Base-by-base conservation (phyloP, 92 coral and sea anemone genomes). In the Diadumene lineata region DNA sequence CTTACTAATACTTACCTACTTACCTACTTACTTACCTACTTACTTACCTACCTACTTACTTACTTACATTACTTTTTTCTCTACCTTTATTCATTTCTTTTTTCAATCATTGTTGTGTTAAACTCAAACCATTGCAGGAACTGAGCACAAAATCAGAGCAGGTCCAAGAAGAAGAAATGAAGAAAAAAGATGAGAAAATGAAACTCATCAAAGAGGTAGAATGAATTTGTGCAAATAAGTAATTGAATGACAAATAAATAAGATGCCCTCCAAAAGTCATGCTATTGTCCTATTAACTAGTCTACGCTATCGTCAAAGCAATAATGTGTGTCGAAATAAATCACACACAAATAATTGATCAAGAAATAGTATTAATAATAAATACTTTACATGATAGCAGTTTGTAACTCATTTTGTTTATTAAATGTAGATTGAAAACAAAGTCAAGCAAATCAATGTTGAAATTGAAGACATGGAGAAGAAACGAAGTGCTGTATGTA, bases 391-490 rank as follows among this genome's bases (percentile, higher is more conserved):
- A n/a, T n/a, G n/a, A n/a, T n/a, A n/a, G n/a, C n/a, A n/a, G n/a
- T n/a, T n/a, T n/a, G n/a, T n/a, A n/a, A n/a, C n/a, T n/a, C n/a
- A n/a, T n/a, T n/a, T n/a, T n/a, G n/a, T n/a, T n/a, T n/a, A n/a
- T n/a, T n/a, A n/a, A 32, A 34, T 29, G 34, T 72, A 94, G 98
- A 82, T 82, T 38, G 97, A 76, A 51, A 86, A 21, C 24, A 86
- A 94, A 72, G 82, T 91, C 19, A 81, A 81, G 81, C 91, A 77
- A 55, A 71, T 94, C 48, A 77, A 78, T 81, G 73, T 50, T 31
- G 92, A 86, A 67, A 88, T 91, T 50, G 81, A 69, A 50, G 94
- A 91, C 43, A 75, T 94, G 73, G 98, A 94, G 66, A 91, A 75
- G 77, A 90, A 91, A 77, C 80, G 81, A 66, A 90, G 72, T 82